phyloP scores from a whole-genome alignment of 2,113 vertebrate species.

The Rhinoptilus africanus region DNA sequence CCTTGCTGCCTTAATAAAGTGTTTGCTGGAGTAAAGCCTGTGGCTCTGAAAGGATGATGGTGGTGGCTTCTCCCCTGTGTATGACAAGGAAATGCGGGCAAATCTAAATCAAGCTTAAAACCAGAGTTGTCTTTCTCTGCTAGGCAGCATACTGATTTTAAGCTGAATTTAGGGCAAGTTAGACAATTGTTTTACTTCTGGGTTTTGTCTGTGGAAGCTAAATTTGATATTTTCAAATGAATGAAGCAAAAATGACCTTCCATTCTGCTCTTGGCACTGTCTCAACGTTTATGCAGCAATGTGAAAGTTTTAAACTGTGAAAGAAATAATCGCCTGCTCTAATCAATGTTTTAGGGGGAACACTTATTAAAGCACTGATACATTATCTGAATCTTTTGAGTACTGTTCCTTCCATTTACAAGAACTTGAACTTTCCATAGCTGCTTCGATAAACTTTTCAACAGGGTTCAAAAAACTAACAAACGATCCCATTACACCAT shows the following conservation, averaged over 20 bases:
- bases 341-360: slow-evolving; percentile 19
- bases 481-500: slow-evolving; percentile 41
- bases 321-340: slow-evolving; percentile 14
- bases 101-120: not conserved
- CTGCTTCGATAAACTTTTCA: slow-evolving; percentile 63
- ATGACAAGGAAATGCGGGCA: not conserved
- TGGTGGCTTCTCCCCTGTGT: not conserved
- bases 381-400: slow-evolving; percentile 43
- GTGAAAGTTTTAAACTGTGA: slow-evolving; percentile 17
- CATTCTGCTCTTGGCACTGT: not conserved
- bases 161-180: not conserved
- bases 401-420: slow-evolving; percentile 34
- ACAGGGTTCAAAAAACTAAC: slow-evolving; percentile 27
- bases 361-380: slow-evolving; percentile 53
- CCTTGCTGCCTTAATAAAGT: not conserved
- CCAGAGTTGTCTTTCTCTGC: not conserved
- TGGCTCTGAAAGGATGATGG: not conserved
- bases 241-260: not conserved
- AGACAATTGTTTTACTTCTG: not conserved
- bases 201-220: not conserved
- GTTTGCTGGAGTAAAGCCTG: not conserved
- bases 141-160: not conserved
- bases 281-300: not conserved
- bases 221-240: not conserved
- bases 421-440: slow-evolving; percentile 41